Evolutionary conservation across 2,888 invertebrate genomes (phyloP), one percentile per base, ranked within the genome.

Genomic region (Nymphalis urticae): DNA sequence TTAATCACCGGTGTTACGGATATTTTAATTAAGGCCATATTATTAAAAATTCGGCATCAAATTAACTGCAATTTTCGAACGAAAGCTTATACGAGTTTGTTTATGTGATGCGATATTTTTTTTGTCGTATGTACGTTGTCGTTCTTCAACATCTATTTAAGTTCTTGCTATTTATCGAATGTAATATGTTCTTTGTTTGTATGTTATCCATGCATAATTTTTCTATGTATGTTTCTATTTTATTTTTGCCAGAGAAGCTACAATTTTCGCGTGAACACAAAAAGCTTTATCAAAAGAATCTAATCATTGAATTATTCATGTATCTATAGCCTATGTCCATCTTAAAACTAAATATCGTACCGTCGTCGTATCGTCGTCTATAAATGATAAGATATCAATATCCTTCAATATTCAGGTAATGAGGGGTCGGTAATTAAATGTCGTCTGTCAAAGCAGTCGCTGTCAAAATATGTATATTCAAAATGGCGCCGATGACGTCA

Each of bases 401-500:
- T 86, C 87, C 80, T 83, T 81, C 86, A 83, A 86, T 89, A 85
- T 81, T 78, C 87, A 89, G 90, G 90, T 91, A 92, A 91, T 92
- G 90, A 92, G 92, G 84, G 89, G 85, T 85, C 85, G 87, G 83
- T 92, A 92, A 92, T 92, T 92, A 92, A 92, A 91, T 88, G 89
- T 89, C 90, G 86, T 86, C 86, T 88, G 89, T 90, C 91, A 89
- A 85, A 87, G 81, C 85, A 83, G 86, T 86, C 86, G 84, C 80
- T 86, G 88, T 90, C 90, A 90, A 85, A 89, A 89, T 89, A 86
- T 81, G 80, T 80, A 80, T 83, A 82, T 82, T 78, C 86, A 86
- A 89, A 89, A 90, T 89, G 89, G 88, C 85, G 81, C 79, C 79
- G 77, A 76, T 84, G 83, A 85, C 84, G 83, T 85, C 83, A 84